Percentiles rank a stretch among this genome's conserved stretches.
phyloP scores from a whole-genome alignment of 2,888 invertebrate genomes.

The Noctua janthina region DNA sequence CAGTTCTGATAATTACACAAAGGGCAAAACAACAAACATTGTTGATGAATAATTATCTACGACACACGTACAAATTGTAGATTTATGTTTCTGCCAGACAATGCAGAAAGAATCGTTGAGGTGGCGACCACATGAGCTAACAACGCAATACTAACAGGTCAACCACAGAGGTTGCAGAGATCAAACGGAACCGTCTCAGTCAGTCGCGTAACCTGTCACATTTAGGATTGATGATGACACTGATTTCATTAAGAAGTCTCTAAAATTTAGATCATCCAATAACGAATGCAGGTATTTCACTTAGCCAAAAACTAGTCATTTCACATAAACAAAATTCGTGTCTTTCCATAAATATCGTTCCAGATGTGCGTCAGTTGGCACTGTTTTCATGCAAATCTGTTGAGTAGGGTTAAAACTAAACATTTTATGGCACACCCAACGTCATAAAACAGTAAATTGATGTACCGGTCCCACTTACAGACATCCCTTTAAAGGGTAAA shows the following conservation, averaged over 20 bases:
- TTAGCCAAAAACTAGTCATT: constrained; percentile 34
- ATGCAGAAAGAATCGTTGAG: constrained; percentile 10
- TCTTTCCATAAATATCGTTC: constrained; percentile 61
- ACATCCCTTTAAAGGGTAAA: constrained; percentile 49
- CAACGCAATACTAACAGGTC: not conserved
- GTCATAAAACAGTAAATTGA: constrained; percentile 50
- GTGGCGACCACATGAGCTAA: not conserved
- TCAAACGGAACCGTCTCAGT: constrained; percentile 1
- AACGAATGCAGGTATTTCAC: constrained; percentile 11
- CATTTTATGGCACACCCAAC: constrained; percentile 48
- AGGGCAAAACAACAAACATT: constrained; percentile 52
- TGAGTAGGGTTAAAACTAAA: constrained; percentile 53
- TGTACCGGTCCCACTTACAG: constrained; percentile 27
- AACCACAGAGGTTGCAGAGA: not conserved
- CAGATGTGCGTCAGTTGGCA: constrained; percentile 65
- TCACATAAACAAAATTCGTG: constrained; percentile 49
- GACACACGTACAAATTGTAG: not conserved
- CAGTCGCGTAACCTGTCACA: not conserved
- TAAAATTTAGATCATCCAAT: not conserved
- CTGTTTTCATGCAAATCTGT: constrained; percentile 44
- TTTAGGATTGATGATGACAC: not conserved
- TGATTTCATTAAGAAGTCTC: not conserved
- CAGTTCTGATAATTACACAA: constrained; percentile 53
- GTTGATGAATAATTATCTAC: constrained; percentile 25
- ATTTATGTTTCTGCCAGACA: constrained; percentile 5